phyloP scores from a whole-genome alignment of 2,888 invertebrate genomes.

The Steromphala cineraria region DNA sequence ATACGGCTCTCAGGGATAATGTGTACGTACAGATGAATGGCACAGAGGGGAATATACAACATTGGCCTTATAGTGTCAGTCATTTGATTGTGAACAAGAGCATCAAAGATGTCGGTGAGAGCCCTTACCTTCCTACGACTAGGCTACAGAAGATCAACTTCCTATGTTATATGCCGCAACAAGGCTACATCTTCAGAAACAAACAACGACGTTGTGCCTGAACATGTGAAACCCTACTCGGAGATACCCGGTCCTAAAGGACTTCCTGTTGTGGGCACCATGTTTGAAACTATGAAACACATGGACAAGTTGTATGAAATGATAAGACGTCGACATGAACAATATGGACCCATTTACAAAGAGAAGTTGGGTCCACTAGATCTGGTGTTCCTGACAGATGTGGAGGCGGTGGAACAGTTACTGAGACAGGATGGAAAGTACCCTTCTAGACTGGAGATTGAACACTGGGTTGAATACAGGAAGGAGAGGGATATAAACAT shows the following conservation, averaged over 20 bases:
- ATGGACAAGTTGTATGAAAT: neutral
- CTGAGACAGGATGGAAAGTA: neutral
- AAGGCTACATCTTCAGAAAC: neutral
- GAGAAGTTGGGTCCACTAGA: neutral
- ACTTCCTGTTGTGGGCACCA: too few species aligned
- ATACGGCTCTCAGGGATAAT: too few species aligned
- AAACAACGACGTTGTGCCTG: neutral
- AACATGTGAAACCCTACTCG: neutral
- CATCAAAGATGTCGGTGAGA: too few species aligned
- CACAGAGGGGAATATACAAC: too few species aligned
- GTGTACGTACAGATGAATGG: too few species aligned
- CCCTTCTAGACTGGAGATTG: neutral
- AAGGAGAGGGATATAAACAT: neutral
- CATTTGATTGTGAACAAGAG: too few species aligned
- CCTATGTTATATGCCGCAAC: neutral
- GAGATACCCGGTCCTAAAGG: too few species aligned
- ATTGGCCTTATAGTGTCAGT: too few species aligned
- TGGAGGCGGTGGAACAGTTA: too few species aligned
- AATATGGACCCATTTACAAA: too few species aligned
- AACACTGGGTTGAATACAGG: neutral
- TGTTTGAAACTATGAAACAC: too few species aligned
- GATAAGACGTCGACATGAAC: neutral
- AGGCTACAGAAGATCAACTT: neutral
- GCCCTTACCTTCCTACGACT: too few species aligned
- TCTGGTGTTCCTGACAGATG: neutral